Evolutionary conservation across 1,140 invertebrate species (phyloP).

Genomic region (Drosophila novamexicana): DNA sequence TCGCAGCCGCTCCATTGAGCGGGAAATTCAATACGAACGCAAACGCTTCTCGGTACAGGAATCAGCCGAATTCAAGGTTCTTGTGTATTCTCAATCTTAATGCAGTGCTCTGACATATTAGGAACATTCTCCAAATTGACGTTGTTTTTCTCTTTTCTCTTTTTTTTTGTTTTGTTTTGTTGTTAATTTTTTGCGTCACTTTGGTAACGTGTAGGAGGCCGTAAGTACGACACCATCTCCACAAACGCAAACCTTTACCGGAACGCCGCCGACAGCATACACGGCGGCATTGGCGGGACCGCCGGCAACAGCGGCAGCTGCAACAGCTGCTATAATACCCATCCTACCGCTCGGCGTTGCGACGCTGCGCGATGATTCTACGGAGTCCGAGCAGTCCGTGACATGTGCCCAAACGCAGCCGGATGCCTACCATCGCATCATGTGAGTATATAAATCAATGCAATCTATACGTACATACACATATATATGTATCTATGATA

Average conservation of each 20-base stretch:
- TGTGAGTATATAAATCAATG: constrained; percentile 66
- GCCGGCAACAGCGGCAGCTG: constrained; percentile 84
- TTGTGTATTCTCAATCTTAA: constrained; percentile 21
- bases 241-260: constrained; percentile 73
- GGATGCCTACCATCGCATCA: constrained; percentile 84
- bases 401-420: constrained; percentile 79
- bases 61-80: constrained; percentile 76
- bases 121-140: neutral
- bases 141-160: neutral
- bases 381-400: constrained; percentile 84
- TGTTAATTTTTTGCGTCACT: constrained; percentile 9
- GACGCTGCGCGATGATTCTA: constrained; percentile 84
- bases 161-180: neutral
- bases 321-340: constrained; percentile 84
- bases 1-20: constrained; percentile 80
- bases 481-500: neutral
- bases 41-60: constrained; percentile 75
- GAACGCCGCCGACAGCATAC: constrained; percentile 60
- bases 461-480: neutral
- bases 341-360: constrained; percentile 84
- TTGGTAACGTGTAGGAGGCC: constrained; percentile 54
- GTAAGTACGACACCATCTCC: constrained; percentile 80
- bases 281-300: constrained; percentile 83
- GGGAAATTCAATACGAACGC: constrained; percentile 76
- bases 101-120: neutral